These are phyloP conservation scores for Drosophila neonasuta DNA, from an alignment of 2,888 invertebrate species.

Conservation along the genomic window DNA sequence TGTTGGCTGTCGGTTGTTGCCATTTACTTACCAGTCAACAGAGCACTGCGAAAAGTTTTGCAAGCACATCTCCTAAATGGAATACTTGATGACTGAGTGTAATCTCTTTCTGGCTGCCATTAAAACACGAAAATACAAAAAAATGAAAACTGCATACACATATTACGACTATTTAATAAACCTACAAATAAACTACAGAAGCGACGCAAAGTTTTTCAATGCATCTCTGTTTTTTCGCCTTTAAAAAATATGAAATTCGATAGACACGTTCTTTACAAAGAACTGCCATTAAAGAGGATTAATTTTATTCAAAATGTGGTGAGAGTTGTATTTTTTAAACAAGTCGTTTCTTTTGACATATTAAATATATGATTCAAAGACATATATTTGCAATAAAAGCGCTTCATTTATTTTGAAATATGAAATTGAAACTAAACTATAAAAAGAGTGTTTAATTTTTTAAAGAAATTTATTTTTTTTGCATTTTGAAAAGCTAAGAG, in stretches of 20 bases:
- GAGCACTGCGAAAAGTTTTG: conserved; percentile 17
- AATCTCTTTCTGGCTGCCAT: conserved; percentile 23
- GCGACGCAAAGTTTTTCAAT: neutral
- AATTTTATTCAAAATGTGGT: too few relatives aligned
- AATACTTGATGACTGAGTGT: conserved; percentile 51
- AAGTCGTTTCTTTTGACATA: too few relatives aligned
- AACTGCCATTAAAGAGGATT: neutral
- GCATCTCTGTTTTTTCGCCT: neutral
- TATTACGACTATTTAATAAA: conserved; percentile 6
- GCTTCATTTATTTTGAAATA: too few relatives aligned
- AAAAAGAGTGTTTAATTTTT: too few relatives aligned
- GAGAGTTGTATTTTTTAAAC: too few relatives aligned
- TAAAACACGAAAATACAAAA: conserved; percentile 3
- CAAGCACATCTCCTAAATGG: conserved; percentile 53
- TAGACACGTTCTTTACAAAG: neutral
- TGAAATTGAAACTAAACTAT: too few relatives aligned
- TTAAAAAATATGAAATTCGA: neutral
- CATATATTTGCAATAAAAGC: too few relatives aligned
- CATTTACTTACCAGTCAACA: conserved; percentile 31
- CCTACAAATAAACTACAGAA: too few relatives aligned
- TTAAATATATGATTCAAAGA: too few relatives aligned
- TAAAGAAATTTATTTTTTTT: too few relatives aligned
- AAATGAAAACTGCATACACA: neutral
- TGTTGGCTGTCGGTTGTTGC: conserved; percentile 39
- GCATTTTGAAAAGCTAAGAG: too few relatives aligned